Evolutionary conservation across 2,797 vertebrate genomes (phyloP), one percentile per base, ranked within the genome.

Genomic region (Morelia viridis): DNA sequence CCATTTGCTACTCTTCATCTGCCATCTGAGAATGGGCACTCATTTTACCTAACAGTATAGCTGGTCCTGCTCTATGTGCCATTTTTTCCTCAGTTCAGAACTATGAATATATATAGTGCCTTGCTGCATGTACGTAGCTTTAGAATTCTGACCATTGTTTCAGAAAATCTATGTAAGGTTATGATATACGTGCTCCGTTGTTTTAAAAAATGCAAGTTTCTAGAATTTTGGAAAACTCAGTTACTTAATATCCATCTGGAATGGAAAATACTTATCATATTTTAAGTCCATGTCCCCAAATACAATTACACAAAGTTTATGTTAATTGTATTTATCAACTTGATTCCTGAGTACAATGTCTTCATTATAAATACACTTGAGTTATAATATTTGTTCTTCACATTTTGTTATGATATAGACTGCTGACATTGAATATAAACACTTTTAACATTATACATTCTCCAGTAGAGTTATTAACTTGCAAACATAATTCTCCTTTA

Each of bases 381-480:
- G 53, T 26, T 88, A 46, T 87, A 88, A 90, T 64, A 80, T 28
- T 17, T 91, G 86, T 80, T 68, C 88, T 64, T 91, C 60, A 17
- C 19, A 85, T 76, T 92, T 93, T 92, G 56, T 65, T 88, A 92
- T 88, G 87, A 92, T 91, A 31, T 9, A 65, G 6, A 71, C 80
- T 28, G 60, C 88, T 89, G 88, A 88, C 83, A 83, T 87, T 91
- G 62, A 94, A 94, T 64, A 87, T 35, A 88, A 83, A 89, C 3
- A 87, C 80, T 87, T 22, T 60, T 91, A 91, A 91, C 22, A 88
- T 71, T 46, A 90, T 71, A 10, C 7, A 57, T 7, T 91, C 91
- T 85, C 46, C 92, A 53, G 60, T 91, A 31, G 64, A 89, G 85
- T 85, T 92, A 91, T 87, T 57, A 90, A 92, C 83, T 60, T 93